Evolutionary conservation across 2,888 invertebrate species (phyloP).

Genomic region (Conomelus anceps): DNA sequence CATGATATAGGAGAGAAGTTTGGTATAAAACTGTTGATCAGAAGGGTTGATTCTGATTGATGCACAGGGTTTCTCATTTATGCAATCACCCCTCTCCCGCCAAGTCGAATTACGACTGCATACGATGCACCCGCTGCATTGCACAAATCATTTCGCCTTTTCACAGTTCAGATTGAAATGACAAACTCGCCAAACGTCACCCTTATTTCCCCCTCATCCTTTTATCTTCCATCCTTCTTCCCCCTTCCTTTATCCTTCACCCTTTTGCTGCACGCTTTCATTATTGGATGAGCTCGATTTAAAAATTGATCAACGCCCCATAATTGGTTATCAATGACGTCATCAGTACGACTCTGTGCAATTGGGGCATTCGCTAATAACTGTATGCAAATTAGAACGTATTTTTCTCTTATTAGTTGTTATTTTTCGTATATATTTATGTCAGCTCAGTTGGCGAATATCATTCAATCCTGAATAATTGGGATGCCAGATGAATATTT

Average conservation of each 20-base stretch:
- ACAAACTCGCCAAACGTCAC: not conserved
- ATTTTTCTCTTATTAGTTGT: not conserved
- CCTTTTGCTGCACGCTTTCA: not conserved
- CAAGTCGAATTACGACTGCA: not conserved
- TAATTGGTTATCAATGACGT: not conserved
- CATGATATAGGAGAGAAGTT: too few species aligned
- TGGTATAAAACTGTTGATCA: not conserved
- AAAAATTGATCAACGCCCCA: not conserved
- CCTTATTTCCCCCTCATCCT: not conserved
- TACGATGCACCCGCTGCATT: not conserved
- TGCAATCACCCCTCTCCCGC: not conserved
- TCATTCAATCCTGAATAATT: too few species aligned
- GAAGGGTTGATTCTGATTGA: not conserved
- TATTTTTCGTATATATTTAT: not conserved
- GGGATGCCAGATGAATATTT: too few species aligned
- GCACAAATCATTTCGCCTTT: not conserved
- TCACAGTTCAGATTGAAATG: not conserved
- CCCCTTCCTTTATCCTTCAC: not conserved
- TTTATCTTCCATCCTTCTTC: not conserved
- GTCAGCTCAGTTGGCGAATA: not conserved
- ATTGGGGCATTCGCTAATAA: not conserved
- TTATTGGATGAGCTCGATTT: not conserved
- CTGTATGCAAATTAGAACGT: not conserved
- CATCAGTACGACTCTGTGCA: not conserved
- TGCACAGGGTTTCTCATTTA: not conserved